These are phyloP conservation scores for Lontra canadensis DNA, from an alignment of 2,113 vertebrate species.

Conservation along the genomic window DNA sequence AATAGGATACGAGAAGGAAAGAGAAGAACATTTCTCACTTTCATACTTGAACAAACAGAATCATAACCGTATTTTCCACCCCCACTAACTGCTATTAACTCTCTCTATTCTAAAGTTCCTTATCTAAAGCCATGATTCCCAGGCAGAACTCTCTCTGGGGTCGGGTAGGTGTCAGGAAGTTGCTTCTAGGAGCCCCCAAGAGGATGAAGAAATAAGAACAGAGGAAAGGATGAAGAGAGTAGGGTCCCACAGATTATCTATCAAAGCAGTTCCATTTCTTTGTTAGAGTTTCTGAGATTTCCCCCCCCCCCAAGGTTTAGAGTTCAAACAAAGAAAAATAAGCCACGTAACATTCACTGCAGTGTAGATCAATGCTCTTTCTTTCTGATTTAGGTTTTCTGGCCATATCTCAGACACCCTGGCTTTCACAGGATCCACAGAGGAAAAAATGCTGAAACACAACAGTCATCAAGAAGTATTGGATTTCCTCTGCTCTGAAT, in stretches of 20 bases:
- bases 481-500: constrained; percentile 13
- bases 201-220: neutral
- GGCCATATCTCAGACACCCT: neutral
- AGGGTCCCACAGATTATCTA: neutral
- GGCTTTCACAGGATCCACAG: neutral
- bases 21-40: neutral
- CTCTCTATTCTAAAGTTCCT: neutral
- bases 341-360: neutral
- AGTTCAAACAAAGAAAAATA: constrained; percentile 14
- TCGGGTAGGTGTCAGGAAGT: rapidly evolving
- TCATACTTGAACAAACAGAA: neutral
- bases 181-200: neutral
- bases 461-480: constrained; percentile 32
- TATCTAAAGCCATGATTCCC: neutral
- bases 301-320: neutral
- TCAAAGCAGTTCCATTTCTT: neutral
- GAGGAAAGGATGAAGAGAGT: neutral
- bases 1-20: constrained; percentile 6
- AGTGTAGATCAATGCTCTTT: neutral
- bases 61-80: neutral
- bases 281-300: neutral
- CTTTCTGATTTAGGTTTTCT: constrained; percentile 45
- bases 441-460: neutral
- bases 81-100: neutral
- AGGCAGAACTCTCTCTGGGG: neutral